Conservation (phyloP, 1,140 invertebrate species). For the Lysiphlebus fabarum region DNA sequence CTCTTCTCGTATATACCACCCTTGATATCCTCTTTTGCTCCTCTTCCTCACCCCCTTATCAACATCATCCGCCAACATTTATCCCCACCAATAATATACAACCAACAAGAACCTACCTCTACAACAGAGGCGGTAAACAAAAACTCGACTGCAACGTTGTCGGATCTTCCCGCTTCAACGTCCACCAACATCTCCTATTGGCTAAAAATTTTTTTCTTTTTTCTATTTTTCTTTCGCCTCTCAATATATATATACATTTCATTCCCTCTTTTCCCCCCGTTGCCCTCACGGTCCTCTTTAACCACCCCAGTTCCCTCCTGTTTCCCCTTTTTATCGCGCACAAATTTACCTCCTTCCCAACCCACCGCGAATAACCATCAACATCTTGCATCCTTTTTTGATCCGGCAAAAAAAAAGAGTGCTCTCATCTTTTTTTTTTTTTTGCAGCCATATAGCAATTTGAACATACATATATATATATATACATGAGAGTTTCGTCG, state of each 20-base stretch:
- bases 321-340: conserved; percentile 3
- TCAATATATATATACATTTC: conserved; percentile 7
- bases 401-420: too few species aligned
- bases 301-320: too few species aligned
- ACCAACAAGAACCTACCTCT: not conserved
- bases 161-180: conserved; percentile 43
- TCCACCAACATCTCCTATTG: conserved; percentile 40
- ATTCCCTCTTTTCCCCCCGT: conserved; percentile 22
- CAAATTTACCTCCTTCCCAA: not conserved
- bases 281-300: not conserved
- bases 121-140: conserved; percentile 40
- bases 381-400: not conserved
- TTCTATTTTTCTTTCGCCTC: conserved; percentile 30
- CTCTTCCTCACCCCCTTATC: not conserved
- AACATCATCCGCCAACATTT: not conserved
- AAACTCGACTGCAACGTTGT: conserved; percentile 46
- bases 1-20: too few species aligned
- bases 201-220: conserved; percentile 37
- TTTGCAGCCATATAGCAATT: not conserved
- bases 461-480: too few species aligned
- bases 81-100: not conserved
- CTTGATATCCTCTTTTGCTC: not conserved
- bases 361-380: conserved; percentile 12
- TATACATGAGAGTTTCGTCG: conserved; percentile 4
- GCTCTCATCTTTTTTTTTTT: too few species aligned